Percentiles rank a stretch among this genome's conserved stretches.
phyloP scores from a whole-genome alignment of 53 echinoderm and acorn worm genomes.

The Paracentrotus lividus region DNA sequence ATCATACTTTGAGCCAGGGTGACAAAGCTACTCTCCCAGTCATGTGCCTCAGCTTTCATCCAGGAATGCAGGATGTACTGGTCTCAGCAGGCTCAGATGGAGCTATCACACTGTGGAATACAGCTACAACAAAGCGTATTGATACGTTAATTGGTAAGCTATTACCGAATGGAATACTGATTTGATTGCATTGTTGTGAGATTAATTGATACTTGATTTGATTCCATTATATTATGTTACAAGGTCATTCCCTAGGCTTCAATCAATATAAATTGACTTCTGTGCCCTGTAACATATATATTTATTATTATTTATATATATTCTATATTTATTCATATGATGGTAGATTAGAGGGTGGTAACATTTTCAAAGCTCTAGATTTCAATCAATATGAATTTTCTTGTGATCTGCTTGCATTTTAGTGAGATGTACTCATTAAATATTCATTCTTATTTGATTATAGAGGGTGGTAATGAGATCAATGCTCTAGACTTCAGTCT shows the following conservation, averaged over 20 bases:
- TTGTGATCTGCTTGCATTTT: background rate
- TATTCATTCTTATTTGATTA: conserved; percentile 27
- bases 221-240: background rate
- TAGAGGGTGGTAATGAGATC: conserved; percentile 95
- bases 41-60: conserved; percentile 91
- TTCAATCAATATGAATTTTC: too few relatives aligned
- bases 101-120: conserved; percentile 83
- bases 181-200: background rate
- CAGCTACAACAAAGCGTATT: conserved; percentile 10
- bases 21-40: conserved; percentile 82
- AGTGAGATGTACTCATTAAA: background rate
- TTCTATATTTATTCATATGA: too few relatives aligned
- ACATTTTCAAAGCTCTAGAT: too few relatives aligned
- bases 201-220: background rate
- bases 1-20: conserved; percentile 73
- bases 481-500: conserved; percentile 96
- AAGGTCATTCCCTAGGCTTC: too few relatives aligned
- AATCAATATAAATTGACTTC: too few relatives aligned
- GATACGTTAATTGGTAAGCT: conserved; percentile 72
- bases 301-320: too few relatives aligned
- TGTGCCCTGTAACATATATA: too few relatives aligned
- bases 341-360: too few relatives aligned
- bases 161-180: background rate
- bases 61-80: conserved; percentile 74
- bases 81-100: conserved; percentile 92